Percentiles rank a stretch among this genome's conserved stretches.
Conservation (phyloP, 2,888 invertebrate genomes). For the Agrotis segetum region DNA sequence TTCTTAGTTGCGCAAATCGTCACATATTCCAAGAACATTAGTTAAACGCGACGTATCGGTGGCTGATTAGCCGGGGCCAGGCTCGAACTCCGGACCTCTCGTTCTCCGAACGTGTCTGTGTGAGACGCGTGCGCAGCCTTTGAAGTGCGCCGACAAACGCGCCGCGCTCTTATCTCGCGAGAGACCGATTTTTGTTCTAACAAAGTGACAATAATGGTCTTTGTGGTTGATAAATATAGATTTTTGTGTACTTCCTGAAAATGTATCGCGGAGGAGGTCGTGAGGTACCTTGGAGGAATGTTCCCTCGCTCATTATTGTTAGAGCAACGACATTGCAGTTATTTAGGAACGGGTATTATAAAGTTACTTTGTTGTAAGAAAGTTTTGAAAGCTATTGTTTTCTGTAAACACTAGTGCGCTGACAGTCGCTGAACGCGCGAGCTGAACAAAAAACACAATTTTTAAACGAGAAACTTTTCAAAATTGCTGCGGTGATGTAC, state of each 20-base stretch:
- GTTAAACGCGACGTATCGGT: conserved; percentile 78
- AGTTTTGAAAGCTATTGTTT: not conserved
- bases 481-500: not conserved
- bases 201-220: conserved; percentile 87
- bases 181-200: conserved; percentile 86
- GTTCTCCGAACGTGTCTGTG: conserved; percentile 82
- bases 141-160: conserved; percentile 86
- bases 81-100: conserved; percentile 82
- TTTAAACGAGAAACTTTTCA: not conserved
- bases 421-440: too few species aligned
- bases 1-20: conserved; percentile 40
- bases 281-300: conserved; percentile 30
- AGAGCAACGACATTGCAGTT: conserved; percentile 1
- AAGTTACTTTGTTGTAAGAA: not conserved
- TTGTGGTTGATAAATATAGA: conserved; percentile 85
- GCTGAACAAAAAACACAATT: not conserved
- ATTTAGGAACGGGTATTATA: too few species aligned
- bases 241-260: conserved; percentile 77
- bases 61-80: conserved; percentile 81
- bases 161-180: conserved; percentile 86
- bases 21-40: conserved; percentile 73
- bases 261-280: conserved; percentile 49
- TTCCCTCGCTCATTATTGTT: conserved; percentile 12
- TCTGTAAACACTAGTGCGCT: not conserved
- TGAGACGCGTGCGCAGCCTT: conserved; percentile 81